phyloP scores from a whole-genome alignment of 1,140 invertebrate species.

The Drosophila persimilis region DNA sequence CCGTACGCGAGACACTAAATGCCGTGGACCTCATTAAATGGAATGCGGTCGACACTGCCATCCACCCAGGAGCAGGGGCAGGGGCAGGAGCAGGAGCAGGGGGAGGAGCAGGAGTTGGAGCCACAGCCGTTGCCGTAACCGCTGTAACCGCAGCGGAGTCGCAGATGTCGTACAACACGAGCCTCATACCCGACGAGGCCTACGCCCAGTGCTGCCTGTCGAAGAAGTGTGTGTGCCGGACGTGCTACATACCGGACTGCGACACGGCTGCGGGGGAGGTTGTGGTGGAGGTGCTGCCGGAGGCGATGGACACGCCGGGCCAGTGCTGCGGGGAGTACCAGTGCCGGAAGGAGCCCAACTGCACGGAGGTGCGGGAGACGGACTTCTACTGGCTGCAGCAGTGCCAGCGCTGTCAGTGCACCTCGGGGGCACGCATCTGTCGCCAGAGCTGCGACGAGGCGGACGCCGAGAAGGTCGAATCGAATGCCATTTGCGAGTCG shows the following conservation, averaged over 20 bases:
- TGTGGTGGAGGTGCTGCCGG: constrained; percentile 60
- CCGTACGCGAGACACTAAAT: constrained; percentile 54
- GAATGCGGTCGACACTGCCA: constrained; percentile 40
- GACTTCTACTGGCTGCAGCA: constrained; percentile 64
- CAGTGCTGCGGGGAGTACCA: constrained; percentile 71
- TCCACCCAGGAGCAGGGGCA: background rate
- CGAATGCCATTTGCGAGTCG: constrained; percentile 62
- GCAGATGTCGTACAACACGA: constrained; percentile 28
- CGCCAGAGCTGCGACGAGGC: constrained; percentile 68
- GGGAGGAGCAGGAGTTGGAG: background rate
- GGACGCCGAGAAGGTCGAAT: constrained; percentile 15
- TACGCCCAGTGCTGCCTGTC: constrained; percentile 65
- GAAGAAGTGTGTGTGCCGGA: constrained; percentile 73
- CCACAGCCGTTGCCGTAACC: too few relatives aligned
- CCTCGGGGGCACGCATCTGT: constrained; percentile 58
- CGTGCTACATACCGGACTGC: constrained; percentile 72
- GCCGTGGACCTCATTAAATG: constrained; percentile 51
- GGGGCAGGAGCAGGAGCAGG: background rate
- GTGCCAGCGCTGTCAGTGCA: constrained; percentile 69
- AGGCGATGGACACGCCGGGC: constrained; percentile 64
- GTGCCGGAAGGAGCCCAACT: constrained; percentile 66
- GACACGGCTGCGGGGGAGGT: constrained; percentile 44
- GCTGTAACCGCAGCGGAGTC: background rate
- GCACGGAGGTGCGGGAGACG: constrained; percentile 59
- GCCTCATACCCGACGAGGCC: constrained; percentile 46